Conservation (phyloP, 2,797 vertebrate species). For the Oryzias sinensis region DNA sequence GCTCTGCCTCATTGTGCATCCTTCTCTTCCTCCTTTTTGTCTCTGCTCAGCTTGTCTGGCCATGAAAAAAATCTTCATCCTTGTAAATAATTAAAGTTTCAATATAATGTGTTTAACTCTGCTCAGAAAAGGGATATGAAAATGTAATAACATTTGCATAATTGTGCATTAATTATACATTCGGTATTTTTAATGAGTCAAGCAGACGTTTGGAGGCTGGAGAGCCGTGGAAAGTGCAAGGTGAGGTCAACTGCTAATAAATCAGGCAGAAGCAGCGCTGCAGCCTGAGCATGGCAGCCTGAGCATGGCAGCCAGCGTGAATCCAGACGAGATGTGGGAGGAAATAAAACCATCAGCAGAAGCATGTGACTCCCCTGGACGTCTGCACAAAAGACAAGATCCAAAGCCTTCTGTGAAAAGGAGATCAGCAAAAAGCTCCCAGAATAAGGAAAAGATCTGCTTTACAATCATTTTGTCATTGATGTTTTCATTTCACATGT, state of each 20-base stretch:
- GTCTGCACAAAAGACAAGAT: not conserved
- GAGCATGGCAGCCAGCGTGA: slow-evolving; percentile 16
- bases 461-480: too few relatives aligned
- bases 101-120: slow-evolving; percentile 80
- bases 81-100: slow-evolving; percentile 80
- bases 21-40: slow-evolving; percentile 7
- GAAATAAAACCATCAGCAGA: slow-evolving; percentile 9
- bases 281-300: slow-evolving; percentile 33
- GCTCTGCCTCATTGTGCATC: slow-evolving; percentile 4
- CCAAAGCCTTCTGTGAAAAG: not conserved
- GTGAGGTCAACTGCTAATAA: slow-evolving; percentile 49
- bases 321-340: slow-evolving; percentile 9
- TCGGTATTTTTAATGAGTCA: slow-evolving; percentile 77
- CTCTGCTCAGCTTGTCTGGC: slow-evolving; percentile 5
- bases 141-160: slow-evolving; percentile 82
- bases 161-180: slow-evolving; percentile 83
- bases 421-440: not conserved
- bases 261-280: slow-evolving; percentile 41
- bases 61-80: slow-evolving; percentile 54
- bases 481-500: too few relatives aligned
- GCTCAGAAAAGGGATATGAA: slow-evolving; percentile 69
- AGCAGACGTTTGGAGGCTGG: slow-evolving; percentile 62
- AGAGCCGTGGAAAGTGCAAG: slow-evolving; percentile 38
- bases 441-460: too few relatives aligned
- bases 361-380: not conserved